Evolutionary conservation across 2,797 vertebrate genomes (phyloP).

Genomic region (Oreochromis grahami): DNA sequence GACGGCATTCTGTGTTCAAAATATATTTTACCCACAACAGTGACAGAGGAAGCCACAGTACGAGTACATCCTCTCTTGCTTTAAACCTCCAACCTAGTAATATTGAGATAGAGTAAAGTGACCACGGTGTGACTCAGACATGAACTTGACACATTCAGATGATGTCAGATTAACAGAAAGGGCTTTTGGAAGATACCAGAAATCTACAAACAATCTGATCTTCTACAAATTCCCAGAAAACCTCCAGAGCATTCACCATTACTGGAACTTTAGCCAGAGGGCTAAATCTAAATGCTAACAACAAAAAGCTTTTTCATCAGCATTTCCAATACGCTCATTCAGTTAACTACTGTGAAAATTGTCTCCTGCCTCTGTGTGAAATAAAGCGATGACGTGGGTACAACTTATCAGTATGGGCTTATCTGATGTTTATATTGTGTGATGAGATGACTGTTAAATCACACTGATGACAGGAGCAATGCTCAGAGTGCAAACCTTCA

Average conservation of each 20-base stretch:
- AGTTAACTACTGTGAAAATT: neutral
- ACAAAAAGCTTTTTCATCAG: neutral
- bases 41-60: neutral
- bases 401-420: neutral
- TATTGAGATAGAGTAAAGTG: neutral
- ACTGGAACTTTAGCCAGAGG: neutral
- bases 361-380: neutral
- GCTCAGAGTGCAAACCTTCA: neutral
- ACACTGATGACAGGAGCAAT: neutral
- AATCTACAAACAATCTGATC: neutral
- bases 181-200: neutral
- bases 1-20: neutral
- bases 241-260: neutral
- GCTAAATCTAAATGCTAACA: neutral
- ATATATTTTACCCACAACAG: neutral
- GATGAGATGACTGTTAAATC: neutral
- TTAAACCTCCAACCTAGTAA: neutral
- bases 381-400: neutral
- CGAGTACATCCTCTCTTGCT: neutral
- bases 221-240: neutral
- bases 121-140: neutral
- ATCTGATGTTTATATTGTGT: neutral
- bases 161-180: neutral
- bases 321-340: neutral
- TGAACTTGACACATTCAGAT: neutral